These are phyloP conservation scores for Xenentodon cancila DNA, from an alignment of 2,797 vertebrate species.

Conservation along the genomic window DNA sequence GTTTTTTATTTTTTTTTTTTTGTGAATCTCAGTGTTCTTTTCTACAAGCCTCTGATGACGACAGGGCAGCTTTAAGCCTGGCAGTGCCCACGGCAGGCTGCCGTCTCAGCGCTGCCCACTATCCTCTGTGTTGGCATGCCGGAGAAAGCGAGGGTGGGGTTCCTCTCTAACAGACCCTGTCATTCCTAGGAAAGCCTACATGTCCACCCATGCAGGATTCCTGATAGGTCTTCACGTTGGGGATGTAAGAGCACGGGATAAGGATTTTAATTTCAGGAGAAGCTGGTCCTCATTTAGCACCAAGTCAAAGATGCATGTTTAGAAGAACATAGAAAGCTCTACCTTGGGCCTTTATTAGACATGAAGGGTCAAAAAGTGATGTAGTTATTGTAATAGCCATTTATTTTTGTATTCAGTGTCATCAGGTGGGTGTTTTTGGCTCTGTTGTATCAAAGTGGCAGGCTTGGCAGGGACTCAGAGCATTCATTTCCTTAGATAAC, in stretches of 20 bases:
- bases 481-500: conserved; percentile 76
- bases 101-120: conserved; percentile 86
- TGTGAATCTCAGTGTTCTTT: conserved; percentile 83
- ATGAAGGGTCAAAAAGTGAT: conserved; percentile 70
- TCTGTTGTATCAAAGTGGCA: conserved; percentile 69
- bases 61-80: conserved; percentile 86
- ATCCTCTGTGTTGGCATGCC: conserved; percentile 82
- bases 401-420: conserved; percentile 73
- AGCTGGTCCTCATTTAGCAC: conserved; percentile 49
- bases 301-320: conserved; percentile 51
- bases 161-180: conserved; percentile 85
- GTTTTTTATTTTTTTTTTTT: conserved; percentile 63
- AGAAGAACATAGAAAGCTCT: conserved; percentile 44
- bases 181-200: conserved; percentile 87
- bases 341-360: conserved; percentile 42
- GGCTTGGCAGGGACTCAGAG: conserved; percentile 68
- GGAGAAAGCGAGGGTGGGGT: conserved; percentile 83
- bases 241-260: conserved; percentile 58
- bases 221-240: conserved; percentile 78
- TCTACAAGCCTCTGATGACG: conserved; percentile 84
- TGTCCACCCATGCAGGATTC: conserved; percentile 86
- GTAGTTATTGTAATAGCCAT: conserved; percentile 59
- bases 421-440: conserved; percentile 76
- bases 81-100: conserved; percentile 87
- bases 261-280: conserved; percentile 60